A percentile compares a stretch with the other conserved stretches of the same genome.
These are phyloP conservation scores for Cacatua alba DNA, from an alignment of 2,113 vertebrate genomes.

Conservation along the genomic window DNA sequence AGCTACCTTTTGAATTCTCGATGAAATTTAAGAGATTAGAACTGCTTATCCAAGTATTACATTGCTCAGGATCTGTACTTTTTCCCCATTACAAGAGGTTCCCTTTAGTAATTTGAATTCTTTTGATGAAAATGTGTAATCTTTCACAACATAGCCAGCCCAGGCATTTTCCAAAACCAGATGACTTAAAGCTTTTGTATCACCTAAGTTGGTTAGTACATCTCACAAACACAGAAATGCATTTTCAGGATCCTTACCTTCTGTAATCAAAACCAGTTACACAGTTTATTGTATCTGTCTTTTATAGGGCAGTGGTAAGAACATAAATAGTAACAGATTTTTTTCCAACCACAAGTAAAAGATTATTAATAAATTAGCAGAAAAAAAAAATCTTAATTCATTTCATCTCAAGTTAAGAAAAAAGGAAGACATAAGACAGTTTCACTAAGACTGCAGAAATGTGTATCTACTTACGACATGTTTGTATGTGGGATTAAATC, in stretches of 20 bases:
- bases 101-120: background rate
- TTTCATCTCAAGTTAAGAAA: background rate
- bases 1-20: background rate
- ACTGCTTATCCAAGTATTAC: background rate
- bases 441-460: background rate
- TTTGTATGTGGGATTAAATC: background rate
- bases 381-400: background rate
- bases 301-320: background rate
- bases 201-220: background rate
- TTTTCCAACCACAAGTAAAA: background rate
- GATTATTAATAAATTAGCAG: background rate
- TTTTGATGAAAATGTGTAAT: background rate
- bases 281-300: background rate
- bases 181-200: background rate
- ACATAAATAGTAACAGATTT: background rate
- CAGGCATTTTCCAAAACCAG: accelerated
- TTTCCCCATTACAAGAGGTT: background rate
- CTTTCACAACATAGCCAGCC: background rate
- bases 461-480: background rate
- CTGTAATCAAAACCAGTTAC: background rate
- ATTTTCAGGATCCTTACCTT: background rate
- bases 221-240: background rate
- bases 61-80: background rate
- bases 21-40: background rate
- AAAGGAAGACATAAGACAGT: background rate